phyloP scores from a whole-genome alignment of 2,113 vertebrate species.

The Tupaia tana region DNA sequence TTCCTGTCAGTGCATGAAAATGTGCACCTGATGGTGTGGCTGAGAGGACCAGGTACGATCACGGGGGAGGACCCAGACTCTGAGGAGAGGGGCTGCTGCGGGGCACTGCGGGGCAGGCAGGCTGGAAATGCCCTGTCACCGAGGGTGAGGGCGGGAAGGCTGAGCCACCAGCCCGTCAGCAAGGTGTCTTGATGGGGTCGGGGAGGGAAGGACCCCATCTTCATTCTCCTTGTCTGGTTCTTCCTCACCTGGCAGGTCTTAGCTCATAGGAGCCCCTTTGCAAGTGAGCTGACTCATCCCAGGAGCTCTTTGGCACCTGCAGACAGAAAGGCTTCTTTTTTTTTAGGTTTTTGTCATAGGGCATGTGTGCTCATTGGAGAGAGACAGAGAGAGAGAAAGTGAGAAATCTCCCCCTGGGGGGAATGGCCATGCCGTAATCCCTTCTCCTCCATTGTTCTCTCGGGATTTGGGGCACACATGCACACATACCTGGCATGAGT shows the following conservation, averaged over 20 bases:
- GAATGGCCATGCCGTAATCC: too few species aligned
- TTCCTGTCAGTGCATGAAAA: not conserved
- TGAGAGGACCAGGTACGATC: not conserved
- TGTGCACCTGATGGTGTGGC: not conserved
- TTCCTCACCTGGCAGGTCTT: not conserved
- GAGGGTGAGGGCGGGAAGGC: not conserved
- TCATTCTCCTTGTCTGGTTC: not conserved
- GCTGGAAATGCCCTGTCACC: not conserved
- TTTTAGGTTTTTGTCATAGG: too few species aligned
- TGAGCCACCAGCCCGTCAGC: not conserved
- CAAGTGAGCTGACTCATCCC: not conserved
- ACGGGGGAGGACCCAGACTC: not conserved
- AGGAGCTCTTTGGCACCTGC: not conserved
- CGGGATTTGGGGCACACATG: too few species aligned
- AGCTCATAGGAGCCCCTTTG: not conserved
- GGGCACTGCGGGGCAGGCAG: not conserved
- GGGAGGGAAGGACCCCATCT: not conserved
- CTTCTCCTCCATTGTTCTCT: too few species aligned
- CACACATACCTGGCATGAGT: too few species aligned
- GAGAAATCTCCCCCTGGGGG: too few species aligned
- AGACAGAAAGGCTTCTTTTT: not conserved
- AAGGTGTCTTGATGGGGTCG: not conserved
- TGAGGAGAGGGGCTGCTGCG: not conserved
- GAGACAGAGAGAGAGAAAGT: too few species aligned
- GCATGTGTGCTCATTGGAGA: too few species aligned